Evolutionary conservation across 2,888 invertebrate species (phyloP).

Genomic region (Morpho deidamia): DNA sequence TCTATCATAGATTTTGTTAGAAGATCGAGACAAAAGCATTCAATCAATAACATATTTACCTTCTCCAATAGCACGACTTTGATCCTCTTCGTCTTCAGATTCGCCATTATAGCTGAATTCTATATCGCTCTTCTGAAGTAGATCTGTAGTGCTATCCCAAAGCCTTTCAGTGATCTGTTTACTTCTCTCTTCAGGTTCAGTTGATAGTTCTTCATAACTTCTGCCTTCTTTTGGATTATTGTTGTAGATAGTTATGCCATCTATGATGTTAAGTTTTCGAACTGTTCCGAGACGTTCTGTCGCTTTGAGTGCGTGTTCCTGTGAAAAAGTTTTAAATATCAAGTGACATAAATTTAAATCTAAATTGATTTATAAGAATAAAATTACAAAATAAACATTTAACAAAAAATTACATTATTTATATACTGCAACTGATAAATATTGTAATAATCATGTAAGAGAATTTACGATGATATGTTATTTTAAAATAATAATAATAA

Average conservation of each 20-base stretch:
- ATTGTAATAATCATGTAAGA: too few species aligned
- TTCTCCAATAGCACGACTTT: constrained; percentile 52
- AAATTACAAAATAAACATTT: too few species aligned
- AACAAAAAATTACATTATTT: too few species aligned
- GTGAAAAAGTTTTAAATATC: constrained; percentile 19
- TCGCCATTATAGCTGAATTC: constrained; percentile 51
- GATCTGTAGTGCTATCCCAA: constrained; percentile 52
- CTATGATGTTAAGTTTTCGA: constrained; percentile 51
- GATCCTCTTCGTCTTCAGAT: constrained; percentile 44
- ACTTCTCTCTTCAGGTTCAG: constrained; percentile 48
- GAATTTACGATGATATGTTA: too few species aligned
- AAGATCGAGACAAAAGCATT: too few species aligned
- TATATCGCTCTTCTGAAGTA: constrained; percentile 53
- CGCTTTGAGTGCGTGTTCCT: constrained; percentile 66
- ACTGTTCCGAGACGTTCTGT: constrained; percentile 52
- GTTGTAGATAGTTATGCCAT: constrained; percentile 58
- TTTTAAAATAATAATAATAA: too few species aligned
- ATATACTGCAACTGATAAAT: too few species aligned
- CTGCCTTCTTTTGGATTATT: constrained; percentile 51
- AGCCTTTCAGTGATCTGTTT: constrained; percentile 53
- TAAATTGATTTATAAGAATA: too few species aligned
- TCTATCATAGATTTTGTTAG: too few species aligned
- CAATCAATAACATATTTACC: constrained; percentile 33
- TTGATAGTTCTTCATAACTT: constrained; percentile 51
- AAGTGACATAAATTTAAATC: too few species aligned